These are phyloP conservation scores for Dichetophora obliterata DNA, from an alignment of 2,888 invertebrate species.

Conservation along the genomic window DNA sequence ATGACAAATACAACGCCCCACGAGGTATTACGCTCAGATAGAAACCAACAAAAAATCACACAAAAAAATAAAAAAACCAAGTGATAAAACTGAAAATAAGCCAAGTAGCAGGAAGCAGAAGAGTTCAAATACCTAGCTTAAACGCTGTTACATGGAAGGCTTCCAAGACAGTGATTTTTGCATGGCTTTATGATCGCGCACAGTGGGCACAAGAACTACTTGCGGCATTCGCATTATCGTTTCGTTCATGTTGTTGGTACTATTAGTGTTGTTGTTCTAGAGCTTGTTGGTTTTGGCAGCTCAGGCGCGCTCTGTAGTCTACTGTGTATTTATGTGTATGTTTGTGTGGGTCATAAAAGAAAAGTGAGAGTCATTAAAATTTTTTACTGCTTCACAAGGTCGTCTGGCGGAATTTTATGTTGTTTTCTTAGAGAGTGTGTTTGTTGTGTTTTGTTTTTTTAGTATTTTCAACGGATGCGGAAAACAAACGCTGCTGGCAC, in stretches of 20 bases:
- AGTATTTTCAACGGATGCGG: constrained; percentile 33
- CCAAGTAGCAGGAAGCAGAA: constrained; percentile 13
- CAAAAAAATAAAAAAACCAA: not conserved
- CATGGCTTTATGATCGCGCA: constrained; percentile 41
- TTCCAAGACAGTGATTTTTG: not conserved
- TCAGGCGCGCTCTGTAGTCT: constrained; percentile 4
- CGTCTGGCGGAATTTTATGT: constrained; percentile 65
- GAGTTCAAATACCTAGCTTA: constrained; percentile 32
- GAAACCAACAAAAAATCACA: not conserved
- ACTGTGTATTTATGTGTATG: no score
- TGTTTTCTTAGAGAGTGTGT: constrained; percentile 37
- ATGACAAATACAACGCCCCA: not conserved
- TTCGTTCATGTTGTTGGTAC: constrained; percentile 29
- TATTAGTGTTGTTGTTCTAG: constrained; percentile 10
- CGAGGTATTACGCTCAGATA: not conserved
- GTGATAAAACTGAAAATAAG: not conserved
- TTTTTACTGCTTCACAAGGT: constrained; percentile 68
- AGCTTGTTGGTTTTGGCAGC: constrained; percentile 4
- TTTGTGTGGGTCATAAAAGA: constrained; percentile 57
- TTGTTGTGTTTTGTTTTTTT: constrained; percentile 47
- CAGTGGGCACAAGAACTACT: constrained; percentile 54
- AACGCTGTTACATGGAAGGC: not conserved
- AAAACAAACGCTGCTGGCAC: constrained; percentile 41
- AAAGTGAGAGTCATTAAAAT: constrained; percentile 69
- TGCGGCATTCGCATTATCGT: constrained; percentile 50